Conservation (phyloP, 2,113 vertebrate genomes). For the Rhinoderma darwinii region DNA sequence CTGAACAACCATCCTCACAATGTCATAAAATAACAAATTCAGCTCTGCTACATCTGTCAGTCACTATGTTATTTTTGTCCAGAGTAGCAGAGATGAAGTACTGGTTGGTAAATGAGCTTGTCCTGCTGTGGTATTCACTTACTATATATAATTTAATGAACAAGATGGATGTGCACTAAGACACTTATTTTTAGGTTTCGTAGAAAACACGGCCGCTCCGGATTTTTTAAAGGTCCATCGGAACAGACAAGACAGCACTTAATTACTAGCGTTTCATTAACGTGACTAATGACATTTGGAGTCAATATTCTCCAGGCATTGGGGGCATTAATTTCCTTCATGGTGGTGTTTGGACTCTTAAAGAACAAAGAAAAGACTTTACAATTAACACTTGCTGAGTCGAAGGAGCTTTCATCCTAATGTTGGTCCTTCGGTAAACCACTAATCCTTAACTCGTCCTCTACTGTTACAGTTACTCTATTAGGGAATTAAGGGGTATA, state of each 20-base stretch:
- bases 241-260: slow-evolving; percentile 37
- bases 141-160: slow-evolving; percentile 9
- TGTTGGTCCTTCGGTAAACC: neutral
- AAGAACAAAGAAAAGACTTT: neutral
- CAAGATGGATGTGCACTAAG: neutral
- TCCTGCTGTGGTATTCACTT: neutral
- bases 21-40: neutral
- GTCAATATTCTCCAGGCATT: slow-evolving; percentile 37
- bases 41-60: neutral
- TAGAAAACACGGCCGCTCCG: neutral
- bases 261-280: slow-evolving; percentile 42
- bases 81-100: neutral
- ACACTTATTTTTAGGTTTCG: slow-evolving; percentile 2
- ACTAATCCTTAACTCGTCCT: no score
- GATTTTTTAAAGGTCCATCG: slow-evolving; percentile 10
- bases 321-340: slow-evolving; percentile 13
- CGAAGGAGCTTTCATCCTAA: neutral
- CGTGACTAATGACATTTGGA: slow-evolving; percentile 37
- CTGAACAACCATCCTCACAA: no score
- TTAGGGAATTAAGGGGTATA: neutral
- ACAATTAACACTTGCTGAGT: neutral
- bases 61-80: neutral
- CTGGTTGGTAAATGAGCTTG: neutral
- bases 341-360: slow-evolving; percentile 5
- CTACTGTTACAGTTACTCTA: no score